These are phyloP conservation scores for Beris morrisii DNA, from an alignment of 2,888 invertebrate genomes.

Conservation along the genomic window DNA sequence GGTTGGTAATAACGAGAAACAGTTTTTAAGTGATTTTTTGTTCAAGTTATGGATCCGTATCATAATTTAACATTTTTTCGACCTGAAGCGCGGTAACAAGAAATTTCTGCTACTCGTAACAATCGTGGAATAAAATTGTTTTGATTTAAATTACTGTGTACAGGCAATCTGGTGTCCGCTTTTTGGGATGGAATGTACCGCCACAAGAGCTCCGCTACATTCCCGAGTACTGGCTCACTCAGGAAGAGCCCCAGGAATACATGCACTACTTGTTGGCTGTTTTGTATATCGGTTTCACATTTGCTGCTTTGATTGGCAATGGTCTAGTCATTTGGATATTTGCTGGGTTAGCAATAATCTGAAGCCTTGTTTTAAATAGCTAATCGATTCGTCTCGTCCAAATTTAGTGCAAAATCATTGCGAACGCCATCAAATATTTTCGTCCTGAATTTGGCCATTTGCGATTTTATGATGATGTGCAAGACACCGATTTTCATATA, in stretches of 20 bases:
- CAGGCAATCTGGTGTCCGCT: slow-evolving; percentile 49
- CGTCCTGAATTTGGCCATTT: slow-evolving; percentile 77
- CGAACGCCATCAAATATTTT: slow-evolving; percentile 76
- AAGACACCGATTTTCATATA: slow-evolving; percentile 85
- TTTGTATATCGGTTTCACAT: slow-evolving; percentile 73
- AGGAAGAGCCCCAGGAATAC: slow-evolving; percentile 75
- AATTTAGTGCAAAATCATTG: slow-evolving; percentile 49
- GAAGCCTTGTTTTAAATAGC: not conserved
- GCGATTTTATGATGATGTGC: slow-evolving; percentile 84
- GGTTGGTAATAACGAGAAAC: too few relatives aligned
- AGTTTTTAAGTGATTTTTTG: too few relatives aligned
- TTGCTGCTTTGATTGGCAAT: slow-evolving; percentile 74
- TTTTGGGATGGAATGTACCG: slow-evolving; percentile 75
- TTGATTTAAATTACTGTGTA: not conserved
- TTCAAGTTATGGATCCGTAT: slow-evolving; percentile 5
- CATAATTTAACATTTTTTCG: slow-evolving; percentile 26
- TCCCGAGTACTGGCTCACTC: slow-evolving; percentile 78
- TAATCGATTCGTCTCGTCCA: not conserved
- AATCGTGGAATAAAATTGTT: not conserved
- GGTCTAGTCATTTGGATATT: slow-evolving; percentile 83
- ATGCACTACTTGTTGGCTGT: slow-evolving; percentile 77
- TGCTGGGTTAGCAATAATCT: slow-evolving; percentile 42
- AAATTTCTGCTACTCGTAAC: not conserved
- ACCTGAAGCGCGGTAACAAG: slow-evolving; percentile 16
- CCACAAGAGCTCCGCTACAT: slow-evolving; percentile 74